These are phyloP conservation scores for Selenia dentaria DNA, from an alignment of 2,888 invertebrate genomes.

Conservation along the genomic window DNA sequence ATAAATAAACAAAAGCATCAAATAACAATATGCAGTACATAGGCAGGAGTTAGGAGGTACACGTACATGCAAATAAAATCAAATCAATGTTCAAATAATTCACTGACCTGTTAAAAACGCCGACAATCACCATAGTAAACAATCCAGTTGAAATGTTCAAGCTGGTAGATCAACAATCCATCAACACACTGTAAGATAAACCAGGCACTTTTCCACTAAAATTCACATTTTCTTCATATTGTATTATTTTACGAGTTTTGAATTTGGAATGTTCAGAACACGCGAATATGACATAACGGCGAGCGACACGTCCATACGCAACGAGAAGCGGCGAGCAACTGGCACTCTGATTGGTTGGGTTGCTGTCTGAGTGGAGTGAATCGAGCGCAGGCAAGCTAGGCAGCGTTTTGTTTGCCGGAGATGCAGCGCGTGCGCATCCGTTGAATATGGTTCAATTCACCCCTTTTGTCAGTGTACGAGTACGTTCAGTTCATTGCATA, in stretches of 20 bases:
- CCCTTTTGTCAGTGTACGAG: background rate
- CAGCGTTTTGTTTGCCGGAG: constrained; percentile 36
- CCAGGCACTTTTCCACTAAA: constrained; percentile 70
- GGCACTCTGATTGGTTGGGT: constrained; percentile 53
- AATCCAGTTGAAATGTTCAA: constrained; percentile 62
- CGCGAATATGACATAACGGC: constrained; percentile 50
- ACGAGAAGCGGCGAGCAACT: constrained; percentile 58
- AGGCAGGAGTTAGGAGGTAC: too few relatives aligned
- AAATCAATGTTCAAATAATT: constrained; percentile 31
- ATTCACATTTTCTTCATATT: constrained; percentile 60
- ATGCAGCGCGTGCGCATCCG: constrained; percentile 62
- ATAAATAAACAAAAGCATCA: constrained; percentile 4
- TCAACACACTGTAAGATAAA: constrained; percentile 51
- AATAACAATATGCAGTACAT: too few relatives aligned
- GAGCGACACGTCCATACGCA: constrained; percentile 48
- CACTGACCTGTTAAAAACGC: constrained; percentile 81
- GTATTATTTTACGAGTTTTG: constrained; percentile 41
- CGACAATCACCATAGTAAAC: constrained; percentile 81
- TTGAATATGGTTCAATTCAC: background rate
- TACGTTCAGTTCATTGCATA: constrained; percentile 17
- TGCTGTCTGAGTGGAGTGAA: constrained; percentile 13
- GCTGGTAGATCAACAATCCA: constrained; percentile 51
- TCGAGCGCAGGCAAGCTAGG: background rate
- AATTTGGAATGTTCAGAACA: constrained; percentile 38
- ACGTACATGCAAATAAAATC: constrained; percentile 29